phyloP scores from a whole-genome alignment of 2,113 vertebrate genomes.

The Mustelus asterias region DNA sequence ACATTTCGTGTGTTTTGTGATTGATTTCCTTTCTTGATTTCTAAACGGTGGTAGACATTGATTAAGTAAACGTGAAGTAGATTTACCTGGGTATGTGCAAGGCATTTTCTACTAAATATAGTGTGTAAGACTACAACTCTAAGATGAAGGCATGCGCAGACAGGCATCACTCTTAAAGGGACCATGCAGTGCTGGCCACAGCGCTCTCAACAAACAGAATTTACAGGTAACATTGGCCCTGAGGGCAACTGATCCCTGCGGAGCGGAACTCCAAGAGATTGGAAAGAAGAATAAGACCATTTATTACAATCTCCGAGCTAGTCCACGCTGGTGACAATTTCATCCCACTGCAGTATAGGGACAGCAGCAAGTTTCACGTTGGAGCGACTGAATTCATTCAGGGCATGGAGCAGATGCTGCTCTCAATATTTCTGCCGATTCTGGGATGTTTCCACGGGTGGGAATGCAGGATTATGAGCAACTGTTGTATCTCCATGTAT shows the following conservation, averaged over 20 bases:
- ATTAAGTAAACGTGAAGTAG: neutral
- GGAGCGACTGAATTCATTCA: neutral
- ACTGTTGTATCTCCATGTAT: neutral
- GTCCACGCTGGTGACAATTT: neutral
- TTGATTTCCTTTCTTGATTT: neutral
- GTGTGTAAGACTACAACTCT: neutral
- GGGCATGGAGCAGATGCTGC: neutral
- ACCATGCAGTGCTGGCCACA: too few relatives aligned
- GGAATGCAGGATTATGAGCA: neutral
- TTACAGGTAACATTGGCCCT: neutral
- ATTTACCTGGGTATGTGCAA: neutral
- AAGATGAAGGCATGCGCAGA: too few relatives aligned
- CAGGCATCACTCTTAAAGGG: neutral
- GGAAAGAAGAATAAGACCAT: neutral
- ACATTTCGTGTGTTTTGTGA: neutral
- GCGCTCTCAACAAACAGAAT: neutral
- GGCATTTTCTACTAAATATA: neutral
- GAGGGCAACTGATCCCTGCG: neutral
- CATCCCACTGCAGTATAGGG: neutral
- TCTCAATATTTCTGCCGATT: neutral
- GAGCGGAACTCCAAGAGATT: neutral
- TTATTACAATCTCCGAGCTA: neutral
- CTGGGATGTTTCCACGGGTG: neutral
- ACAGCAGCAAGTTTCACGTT: neutral
- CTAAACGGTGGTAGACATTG: neutral